A percentile compares a stretch with the other conserved stretches of the same genome.
Evolutionary conservation across 2,888 invertebrate species (phyloP).

Genomic region (Anoncus sp.): DNA sequence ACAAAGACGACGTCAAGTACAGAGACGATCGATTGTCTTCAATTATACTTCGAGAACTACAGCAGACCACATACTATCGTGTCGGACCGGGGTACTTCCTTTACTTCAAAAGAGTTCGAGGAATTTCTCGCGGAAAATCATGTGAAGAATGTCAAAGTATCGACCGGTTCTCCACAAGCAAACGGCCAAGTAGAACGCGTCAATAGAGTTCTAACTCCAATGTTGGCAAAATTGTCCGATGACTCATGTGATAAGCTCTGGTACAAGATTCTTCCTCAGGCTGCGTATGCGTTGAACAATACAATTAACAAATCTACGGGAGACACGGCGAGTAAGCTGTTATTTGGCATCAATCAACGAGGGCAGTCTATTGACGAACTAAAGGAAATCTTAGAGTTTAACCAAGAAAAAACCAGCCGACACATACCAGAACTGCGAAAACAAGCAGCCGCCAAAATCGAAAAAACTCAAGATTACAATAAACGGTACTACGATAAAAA

Average conservation of each 20-base stretch:
- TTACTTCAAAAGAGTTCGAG: conserved; percentile 69
- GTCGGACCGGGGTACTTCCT: conserved; percentile 72
- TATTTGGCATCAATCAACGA: too few relatives aligned
- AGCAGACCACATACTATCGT: conserved; percentile 64
- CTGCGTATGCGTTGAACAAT: too few relatives aligned
- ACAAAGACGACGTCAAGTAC: conserved; percentile 55
- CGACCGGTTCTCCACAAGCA: too few relatives aligned
- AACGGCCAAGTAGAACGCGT: too few relatives aligned
- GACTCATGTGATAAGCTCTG: neutral
- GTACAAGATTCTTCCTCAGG: neutral
- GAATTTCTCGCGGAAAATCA: conserved; percentile 60
- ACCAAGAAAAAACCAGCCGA: too few relatives aligned
- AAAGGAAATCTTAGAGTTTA: too few relatives aligned
- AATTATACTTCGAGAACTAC: conserved; percentile 63
- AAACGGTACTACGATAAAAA: neutral
- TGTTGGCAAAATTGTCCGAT: conserved; percentile 44
- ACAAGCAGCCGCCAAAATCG: neutral
- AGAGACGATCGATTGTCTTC: conserved; percentile 62
- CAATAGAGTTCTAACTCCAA: conserved; percentile 51
- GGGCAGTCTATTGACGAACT: too few relatives aligned
- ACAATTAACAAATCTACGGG: too few relatives aligned
- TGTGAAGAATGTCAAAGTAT: conserved; percentile 68
- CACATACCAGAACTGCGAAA: too few relatives aligned
- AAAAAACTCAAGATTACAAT: neutral
- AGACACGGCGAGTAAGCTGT: too few relatives aligned